Base-by-base conservation (phyloP, 2,113 vertebrate genomes). In the Cervus canadensis region DNA sequence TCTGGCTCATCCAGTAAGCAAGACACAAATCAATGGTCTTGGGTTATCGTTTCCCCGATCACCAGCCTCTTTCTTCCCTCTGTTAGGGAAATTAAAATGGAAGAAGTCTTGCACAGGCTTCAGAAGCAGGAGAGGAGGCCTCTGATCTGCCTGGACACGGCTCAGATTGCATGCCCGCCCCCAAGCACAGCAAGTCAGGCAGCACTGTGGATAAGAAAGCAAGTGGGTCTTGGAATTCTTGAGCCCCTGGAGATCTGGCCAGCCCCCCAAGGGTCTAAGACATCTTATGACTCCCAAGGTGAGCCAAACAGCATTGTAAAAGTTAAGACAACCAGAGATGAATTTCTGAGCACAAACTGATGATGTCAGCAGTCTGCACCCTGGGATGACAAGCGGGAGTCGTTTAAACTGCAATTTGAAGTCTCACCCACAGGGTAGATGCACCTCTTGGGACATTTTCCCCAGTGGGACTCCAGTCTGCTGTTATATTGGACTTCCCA, bases 361-460 rank as follows among this genome's bases (percentile, higher is more conserved):
- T 67, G 62, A 19, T 36, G 17, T 9, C 2, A 11, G n/a, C 17
- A 71, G 64, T 11, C 25, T 43, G 21, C 17, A 40, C 36, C 36
- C 9, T 74, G 67, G 67, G 67, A 40, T 74, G 6, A 74, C 23
- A 74, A 74, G 21, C 0, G 0, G 11, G 67, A 74, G n/a, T 43
- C 11, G 3, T 21, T 40, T 40, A 13, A 40, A 43, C 21, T 43
- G 71, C 71, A 74, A 14, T 43, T 23, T 6, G 21, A 43, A 7
- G 71, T 40, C 36, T 43, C 71, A 25, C 36, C 0, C 5, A 6
- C 11, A 25, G 71, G 21, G 71, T 13, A 14, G 71, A 74, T 74
- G 21, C 2, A 1, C 64, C 17, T 0, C 36, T 43, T 7, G 10
- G 21, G 67, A 6, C 0, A 2, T 33, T 40, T 74, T 6, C 10